Evolutionary conservation across 2,113 vertebrate genomes (phyloP).

Genomic region (Aphyosemion australe): DNA sequence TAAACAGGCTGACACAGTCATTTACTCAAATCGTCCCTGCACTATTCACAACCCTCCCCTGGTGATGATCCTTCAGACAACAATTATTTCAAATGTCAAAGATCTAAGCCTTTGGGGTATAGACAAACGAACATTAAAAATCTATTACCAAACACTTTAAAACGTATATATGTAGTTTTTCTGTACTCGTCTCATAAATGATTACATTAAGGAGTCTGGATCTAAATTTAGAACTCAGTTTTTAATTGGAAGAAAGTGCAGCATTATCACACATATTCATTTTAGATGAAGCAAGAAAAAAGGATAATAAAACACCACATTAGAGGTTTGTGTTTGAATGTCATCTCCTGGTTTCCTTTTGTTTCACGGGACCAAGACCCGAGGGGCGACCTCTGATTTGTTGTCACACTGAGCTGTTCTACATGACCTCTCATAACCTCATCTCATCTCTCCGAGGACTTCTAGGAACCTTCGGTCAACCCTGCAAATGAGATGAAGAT

Average conservation of each 20-base stretch:
- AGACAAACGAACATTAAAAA: slow-evolving; percentile 99
- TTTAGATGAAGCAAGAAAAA: slow-evolving; percentile 18
- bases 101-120: slow-evolving; percentile 91
- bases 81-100: slow-evolving; percentile 99
- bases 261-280: slow-evolving; percentile 8
- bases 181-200: slow-evolving; percentile 41
- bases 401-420: slow-evolving; percentile 75
- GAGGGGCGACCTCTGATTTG: slow-evolving; percentile 80
- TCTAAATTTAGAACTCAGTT: slow-evolving; percentile 5
- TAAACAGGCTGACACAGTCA: slow-evolving; percentile 99
- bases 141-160: slow-evolving; percentile 92
- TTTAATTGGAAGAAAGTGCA: neutral
- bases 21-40: slow-evolving; percentile 98
- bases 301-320: slow-evolving; percentile 2
- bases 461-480: slow-evolving; percentile 56
- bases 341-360: slow-evolving; percentile 84
- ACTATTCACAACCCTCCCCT: slow-evolving; percentile 95
- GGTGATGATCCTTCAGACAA: slow-evolving; percentile 98
- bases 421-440: slow-evolving; percentile 76
- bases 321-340: slow-evolving; percentile 77
- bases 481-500: slow-evolving; percentile 75
- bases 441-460: slow-evolving; percentile 59
- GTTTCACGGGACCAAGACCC: slow-evolving; percentile 76
- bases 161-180: slow-evolving; percentile 84
- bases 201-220: slow-evolving; percentile 16